These are phyloP conservation scores for Heliconius ethilla DNA, from an alignment of 2,888 invertebrate species.

Conservation along the genomic window DNA sequence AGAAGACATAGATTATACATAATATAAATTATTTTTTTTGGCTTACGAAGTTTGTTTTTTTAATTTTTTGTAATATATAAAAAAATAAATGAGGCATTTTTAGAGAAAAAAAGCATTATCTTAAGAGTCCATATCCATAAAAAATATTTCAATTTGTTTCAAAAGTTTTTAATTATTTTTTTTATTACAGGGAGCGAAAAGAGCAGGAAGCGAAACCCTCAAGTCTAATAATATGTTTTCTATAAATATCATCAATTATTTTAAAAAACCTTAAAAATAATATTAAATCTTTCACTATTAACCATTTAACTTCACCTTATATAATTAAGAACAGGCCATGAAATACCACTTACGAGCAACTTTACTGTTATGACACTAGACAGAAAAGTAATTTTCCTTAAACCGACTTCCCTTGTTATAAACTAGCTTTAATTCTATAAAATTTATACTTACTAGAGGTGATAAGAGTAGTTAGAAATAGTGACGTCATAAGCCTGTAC, in stretches of 20 bases:
- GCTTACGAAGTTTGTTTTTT: background rate
- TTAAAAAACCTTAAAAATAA: background rate
- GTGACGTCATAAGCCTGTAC: slow-evolving; percentile 42
- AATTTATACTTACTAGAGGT: slow-evolving; percentile 25
- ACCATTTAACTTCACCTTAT: background rate
- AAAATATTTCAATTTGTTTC: background rate
- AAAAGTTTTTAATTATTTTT: no score
- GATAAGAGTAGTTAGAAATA: slow-evolving; percentile 25
- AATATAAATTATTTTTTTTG: background rate
- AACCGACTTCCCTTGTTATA: background rate
- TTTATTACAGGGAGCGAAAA: no score
- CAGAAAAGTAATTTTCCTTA: slow-evolving; percentile 4
- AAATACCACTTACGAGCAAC: slow-evolving; percentile 2
- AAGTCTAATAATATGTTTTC: background rate
- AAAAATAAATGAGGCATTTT: no score
- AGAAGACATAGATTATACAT: background rate
- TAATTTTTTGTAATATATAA: no score
- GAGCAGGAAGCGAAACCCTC: no score
- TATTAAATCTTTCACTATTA: background rate
- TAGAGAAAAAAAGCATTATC: background rate
- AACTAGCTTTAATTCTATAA: slow-evolving; percentile 15
- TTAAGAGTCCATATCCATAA: no score
- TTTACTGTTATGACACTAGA: slow-evolving; percentile 9
- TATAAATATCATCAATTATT: background rate
- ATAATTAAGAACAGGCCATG: background rate